Evolutionary conservation across 2,113 vertebrate genomes (phyloP).

Genomic region (Coreoperca whiteheadi): DNA sequence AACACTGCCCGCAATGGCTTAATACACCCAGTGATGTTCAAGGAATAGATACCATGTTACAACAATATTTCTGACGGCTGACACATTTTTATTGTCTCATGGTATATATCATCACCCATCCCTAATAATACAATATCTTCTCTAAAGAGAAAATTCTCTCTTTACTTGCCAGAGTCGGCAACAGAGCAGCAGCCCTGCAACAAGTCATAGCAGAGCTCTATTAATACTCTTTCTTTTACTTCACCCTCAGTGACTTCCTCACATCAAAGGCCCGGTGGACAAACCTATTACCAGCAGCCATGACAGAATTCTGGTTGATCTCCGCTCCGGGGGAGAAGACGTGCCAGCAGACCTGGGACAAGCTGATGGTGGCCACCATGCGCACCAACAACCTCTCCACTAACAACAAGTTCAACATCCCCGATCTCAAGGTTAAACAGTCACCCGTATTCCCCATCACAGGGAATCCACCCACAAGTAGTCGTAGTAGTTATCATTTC

Average conservation of each 20-base stretch:
- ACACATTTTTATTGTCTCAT: neutral
- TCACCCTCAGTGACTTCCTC: conserved; percentile 42
- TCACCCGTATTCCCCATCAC: neutral
- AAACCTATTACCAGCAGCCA: conserved; percentile 78
- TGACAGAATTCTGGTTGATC: conserved; percentile 99
- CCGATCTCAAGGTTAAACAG: conserved; percentile 91
- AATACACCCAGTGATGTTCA: neutral
- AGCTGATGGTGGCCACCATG: conserved; percentile 92
- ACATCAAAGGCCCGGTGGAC: conserved; percentile 2
- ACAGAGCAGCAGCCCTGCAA: neutral
- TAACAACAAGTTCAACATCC: conserved; percentile 97
- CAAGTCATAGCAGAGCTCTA: neutral
- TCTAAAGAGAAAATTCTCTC: neutral
- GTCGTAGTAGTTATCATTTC: neutral
- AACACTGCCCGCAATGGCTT: neutral
- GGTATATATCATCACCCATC: neutral
- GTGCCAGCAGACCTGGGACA: conserved; percentile 99
- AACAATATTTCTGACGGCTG: neutral
- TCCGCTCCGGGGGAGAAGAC: conserved; percentile 99
- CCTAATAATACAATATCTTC: too few relatives aligned
- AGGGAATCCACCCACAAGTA: neutral
- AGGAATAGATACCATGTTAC: neutral
- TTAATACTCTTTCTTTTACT: neutral
- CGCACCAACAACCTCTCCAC: conserved; percentile 92
- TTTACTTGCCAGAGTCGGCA: neutral